Base-by-base conservation (phyloP, 2,888 invertebrate species). In the Leucoma salicis region DNA sequence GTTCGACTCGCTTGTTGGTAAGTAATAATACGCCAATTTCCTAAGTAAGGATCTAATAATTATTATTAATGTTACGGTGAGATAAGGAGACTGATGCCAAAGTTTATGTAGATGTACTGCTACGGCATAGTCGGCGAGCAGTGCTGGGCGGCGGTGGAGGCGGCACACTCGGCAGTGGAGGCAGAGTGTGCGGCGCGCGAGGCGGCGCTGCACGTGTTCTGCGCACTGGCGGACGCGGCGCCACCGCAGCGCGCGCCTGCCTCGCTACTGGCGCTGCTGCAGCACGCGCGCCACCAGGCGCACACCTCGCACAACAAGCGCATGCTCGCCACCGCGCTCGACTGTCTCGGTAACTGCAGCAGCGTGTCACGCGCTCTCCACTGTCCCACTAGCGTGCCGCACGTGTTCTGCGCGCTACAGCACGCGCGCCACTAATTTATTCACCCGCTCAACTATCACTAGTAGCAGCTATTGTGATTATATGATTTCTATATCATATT, bases 41-140 rank as follows among this genome's bases (percentile, higher is more conserved):
- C n/a, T n/a, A n/a, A n/a, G n/a, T n/a, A n/a, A n/a, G n/a, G n/a
- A n/a, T n/a, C n/a, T n/a, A n/a, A n/a, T n/a, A n/a, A n/a, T n/a
- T n/a, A n/a, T n/a, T n/a, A n/a, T n/a, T n/a, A n/a, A n/a, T n/a
- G n/a, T n/a, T n/a, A n/a, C n/a, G n/a, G n/a, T n/a, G n/a, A n/a
- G n/a, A n/a, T n/a, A n/a, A n/a, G n/a, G n/a, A n/a, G n/a, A n/a
- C n/a, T n/a, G n/a, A n/a, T n/a, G n/a, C n/a, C n/a, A n/a, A n/a
- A n/a, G n/a, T n/a, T 18, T 15, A 3, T 39, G 63, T 74, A 95
- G 95, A 94, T 95, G 91, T 97, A 97, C 77, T 96, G 97, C 78
- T 96, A 94, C 81, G 94, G 93, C 61, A 93, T 97, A 4, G 83
- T 97, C n/a, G 92, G 94, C 50, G 92, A 93, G 29, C 92, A 92